Conservation (phyloP, 2,888 invertebrate species). For the Tinea trinotella region DNA sequence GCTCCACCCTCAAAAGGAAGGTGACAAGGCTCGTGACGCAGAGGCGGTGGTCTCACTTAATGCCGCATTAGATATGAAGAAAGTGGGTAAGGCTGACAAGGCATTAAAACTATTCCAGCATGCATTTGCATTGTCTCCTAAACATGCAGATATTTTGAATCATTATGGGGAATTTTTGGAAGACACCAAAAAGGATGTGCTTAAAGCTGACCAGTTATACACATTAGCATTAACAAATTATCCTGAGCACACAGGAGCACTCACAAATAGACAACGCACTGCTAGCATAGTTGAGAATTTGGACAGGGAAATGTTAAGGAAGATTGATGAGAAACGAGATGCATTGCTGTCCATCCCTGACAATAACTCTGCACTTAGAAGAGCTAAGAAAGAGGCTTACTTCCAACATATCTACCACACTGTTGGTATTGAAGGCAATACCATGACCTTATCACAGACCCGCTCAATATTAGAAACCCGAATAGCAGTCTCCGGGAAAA, state of each 20-base stretch:
- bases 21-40: conserved; percentile 46
- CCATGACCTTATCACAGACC: conserved; percentile 94
- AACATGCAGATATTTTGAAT: conserved; percentile 92
- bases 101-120: conserved; percentile 91
- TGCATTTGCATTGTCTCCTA: conserved; percentile 91
- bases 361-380: conserved; percentile 82
- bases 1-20: conserved; percentile 28
- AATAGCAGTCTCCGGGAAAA: conserved; percentile 85
- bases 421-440: conserved; percentile 97
- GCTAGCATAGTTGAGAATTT: conserved; percentile 91
- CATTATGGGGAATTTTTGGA: conserved; percentile 95
- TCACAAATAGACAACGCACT: conserved; percentile 87
- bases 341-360: conserved; percentile 86
- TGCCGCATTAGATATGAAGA: conserved; percentile 88
- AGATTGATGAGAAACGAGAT: conserved; percentile 89
- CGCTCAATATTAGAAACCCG: conserved; percentile 91
- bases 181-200: conserved; percentile 85
- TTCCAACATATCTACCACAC: conserved; percentile 97
- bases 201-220: conserved; percentile 93
- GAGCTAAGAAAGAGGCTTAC: conserved; percentile 95
- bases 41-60: conserved; percentile 91
- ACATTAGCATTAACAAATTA: conserved; percentile 86
- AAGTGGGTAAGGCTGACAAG: conserved; percentile 86
- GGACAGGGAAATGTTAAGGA: conserved; percentile 82
- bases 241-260: conserved; percentile 86